Conservation (phyloP, 2,113 vertebrate species). For the Malurus alboscapulatus region DNA sequence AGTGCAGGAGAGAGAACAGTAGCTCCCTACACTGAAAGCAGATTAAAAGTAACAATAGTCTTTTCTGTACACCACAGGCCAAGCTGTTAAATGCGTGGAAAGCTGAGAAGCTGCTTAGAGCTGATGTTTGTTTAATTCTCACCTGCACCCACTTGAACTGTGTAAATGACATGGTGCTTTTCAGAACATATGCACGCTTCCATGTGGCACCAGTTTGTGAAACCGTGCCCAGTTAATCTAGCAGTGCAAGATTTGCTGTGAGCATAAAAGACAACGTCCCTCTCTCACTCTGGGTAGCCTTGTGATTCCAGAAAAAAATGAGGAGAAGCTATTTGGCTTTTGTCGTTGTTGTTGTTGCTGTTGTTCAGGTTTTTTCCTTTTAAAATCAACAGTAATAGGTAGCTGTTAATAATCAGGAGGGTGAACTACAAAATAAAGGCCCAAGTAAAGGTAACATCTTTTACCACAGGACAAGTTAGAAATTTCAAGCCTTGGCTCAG, state of each 20-base stretch:
- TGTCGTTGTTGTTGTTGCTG: neutral
- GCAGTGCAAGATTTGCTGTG: neutral
- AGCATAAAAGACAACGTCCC: neutral
- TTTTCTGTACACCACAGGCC: slow-evolving; percentile 22
- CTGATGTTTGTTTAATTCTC: slow-evolving; percentile 36
- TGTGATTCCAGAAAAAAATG: neutral
- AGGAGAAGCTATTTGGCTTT: neutral
- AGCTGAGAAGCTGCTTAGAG: slow-evolving; percentile 41
- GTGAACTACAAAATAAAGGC: neutral
- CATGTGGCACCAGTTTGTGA: neutral
- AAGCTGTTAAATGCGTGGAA: slow-evolving; percentile 40
- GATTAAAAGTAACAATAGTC: slow-evolving; percentile 65
- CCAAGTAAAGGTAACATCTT: neutral
- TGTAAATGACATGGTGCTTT: slow-evolving; percentile 24
- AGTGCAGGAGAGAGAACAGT: slow-evolving; percentile 22
- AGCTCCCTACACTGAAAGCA: slow-evolving; percentile 15
- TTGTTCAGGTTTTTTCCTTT: neutral
- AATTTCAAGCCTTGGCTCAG: neutral
- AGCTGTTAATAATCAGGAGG: neutral
- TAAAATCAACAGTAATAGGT: neutral
- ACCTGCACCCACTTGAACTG: slow-evolving; percentile 50
- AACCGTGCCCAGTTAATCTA: neutral
- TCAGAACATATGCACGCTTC: neutral
- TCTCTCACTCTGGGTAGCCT: neutral
- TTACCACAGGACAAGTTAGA: neutral